Evolutionary conservation across 2,113 vertebrate species (phyloP).

Genomic region (Menidia beryllina): DNA sequence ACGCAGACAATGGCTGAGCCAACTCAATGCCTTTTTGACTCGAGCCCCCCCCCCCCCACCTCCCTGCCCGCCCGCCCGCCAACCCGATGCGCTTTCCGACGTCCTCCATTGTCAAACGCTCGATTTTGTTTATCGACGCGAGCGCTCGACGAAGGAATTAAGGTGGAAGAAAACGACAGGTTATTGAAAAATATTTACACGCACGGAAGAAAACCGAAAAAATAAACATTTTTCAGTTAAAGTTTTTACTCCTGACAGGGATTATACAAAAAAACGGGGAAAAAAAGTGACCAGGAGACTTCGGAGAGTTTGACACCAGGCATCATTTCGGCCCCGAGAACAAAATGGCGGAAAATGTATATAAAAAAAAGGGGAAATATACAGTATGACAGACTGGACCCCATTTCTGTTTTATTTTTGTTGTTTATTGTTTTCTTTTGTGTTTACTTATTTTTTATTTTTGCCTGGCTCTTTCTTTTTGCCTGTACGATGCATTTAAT

Average conservation of each 20-base stretch:
- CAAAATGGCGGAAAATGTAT: too few species aligned
- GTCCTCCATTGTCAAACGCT: constrained; percentile 62
- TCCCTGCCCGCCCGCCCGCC: too few species aligned
- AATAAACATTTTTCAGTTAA: constrained; percentile 81
- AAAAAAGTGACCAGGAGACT: constrained; percentile 6
- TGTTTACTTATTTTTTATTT: too few species aligned
- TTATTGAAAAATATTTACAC: constrained; percentile 78
- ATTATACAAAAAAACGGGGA: constrained; percentile 28
- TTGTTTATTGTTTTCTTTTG: too few species aligned
- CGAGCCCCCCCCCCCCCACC: not conserved
- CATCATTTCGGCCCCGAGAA: constrained; percentile 16
- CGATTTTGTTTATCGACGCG: constrained; percentile 69
- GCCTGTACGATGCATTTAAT: too few species aligned
- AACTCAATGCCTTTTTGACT: constrained; percentile 69
- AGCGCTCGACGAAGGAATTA: constrained; percentile 62
- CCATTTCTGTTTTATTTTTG: too few species aligned
- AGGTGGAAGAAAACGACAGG: constrained; percentile 42
- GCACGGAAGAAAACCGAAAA: constrained; percentile 25
- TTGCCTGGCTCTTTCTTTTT: too few species aligned
- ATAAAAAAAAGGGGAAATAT: too few species aligned
- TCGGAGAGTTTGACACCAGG: constrained; percentile 41
- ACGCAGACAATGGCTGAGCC: constrained; percentile 69
- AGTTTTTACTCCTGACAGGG: constrained; percentile 52
- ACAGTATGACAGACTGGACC: too few species aligned
- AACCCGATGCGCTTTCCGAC: constrained; percentile 34